Percentiles rank a stretch among this genome's conserved stretches.
These are phyloP conservation scores for Graphium colonna DNA, from an alignment of 2,888 invertebrate genomes.

Conservation along the genomic window DNA sequence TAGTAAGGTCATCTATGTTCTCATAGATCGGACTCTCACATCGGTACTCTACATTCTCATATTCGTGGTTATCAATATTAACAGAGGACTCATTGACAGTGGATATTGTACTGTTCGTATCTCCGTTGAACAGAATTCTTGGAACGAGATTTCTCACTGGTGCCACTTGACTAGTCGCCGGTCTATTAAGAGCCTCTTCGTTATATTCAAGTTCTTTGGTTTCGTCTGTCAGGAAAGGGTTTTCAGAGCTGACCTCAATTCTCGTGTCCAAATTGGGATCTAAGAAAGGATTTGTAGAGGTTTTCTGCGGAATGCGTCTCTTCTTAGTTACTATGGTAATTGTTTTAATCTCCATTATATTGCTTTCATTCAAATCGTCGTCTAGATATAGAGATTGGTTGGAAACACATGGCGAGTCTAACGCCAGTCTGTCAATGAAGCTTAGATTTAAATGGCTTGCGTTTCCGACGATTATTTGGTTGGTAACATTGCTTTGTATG, in stretches of 20 bases:
- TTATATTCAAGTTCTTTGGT: slow-evolving; percentile 55
- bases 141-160: slow-evolving; percentile 47
- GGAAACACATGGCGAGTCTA: slow-evolving; percentile 61
- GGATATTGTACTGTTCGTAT: slow-evolving; percentile 68
- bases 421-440: slow-evolving; percentile 67
- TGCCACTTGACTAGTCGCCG: slow-evolving; percentile 28
- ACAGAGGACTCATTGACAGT: slow-evolving; percentile 59
- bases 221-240: slow-evolving; percentile 52
- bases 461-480: slow-evolving; percentile 62
- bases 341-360: slow-evolving; percentile 77
- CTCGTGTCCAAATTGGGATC: slow-evolving; percentile 50
- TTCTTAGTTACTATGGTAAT: slow-evolving; percentile 72
- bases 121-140: slow-evolving; percentile 56
- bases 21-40: slow-evolving; percentile 66
- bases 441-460: slow-evolving; percentile 61
- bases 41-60: slow-evolving; percentile 65
- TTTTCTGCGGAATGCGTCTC: slow-evolving; percentile 47
- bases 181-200: slow-evolving; percentile 41
- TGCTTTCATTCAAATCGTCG: slow-evolving; percentile 75
- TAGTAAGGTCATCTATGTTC: slow-evolving; percentile 50
- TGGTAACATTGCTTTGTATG: slow-evolving; percentile 55
- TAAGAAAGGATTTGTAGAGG: slow-evolving; percentile 69
- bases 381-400: slow-evolving; percentile 67
- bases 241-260: slow-evolving; percentile 35
- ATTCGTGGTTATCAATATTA: slow-evolving; percentile 48